phyloP scores from a whole-genome alignment of 1,140 invertebrate genomes.

The Drosophila oshimai region DNA sequence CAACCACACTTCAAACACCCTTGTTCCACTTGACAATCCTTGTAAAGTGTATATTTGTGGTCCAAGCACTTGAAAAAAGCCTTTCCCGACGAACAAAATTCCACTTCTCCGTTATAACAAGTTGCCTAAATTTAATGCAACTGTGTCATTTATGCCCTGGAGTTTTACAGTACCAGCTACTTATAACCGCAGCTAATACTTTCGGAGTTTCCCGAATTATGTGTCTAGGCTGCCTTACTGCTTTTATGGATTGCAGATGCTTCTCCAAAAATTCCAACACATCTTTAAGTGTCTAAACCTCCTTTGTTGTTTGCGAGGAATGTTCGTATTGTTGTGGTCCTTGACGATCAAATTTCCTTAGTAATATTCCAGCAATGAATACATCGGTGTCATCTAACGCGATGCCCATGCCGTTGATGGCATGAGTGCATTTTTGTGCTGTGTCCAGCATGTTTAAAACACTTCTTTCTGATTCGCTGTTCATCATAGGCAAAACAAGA shows the following conservation, averaged over 20 bases:
- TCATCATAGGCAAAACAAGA: not conserved
- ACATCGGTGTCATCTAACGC: not conserved
- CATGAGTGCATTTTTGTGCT: too few relatives aligned
- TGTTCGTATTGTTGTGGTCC: too few relatives aligned
- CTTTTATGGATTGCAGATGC: not conserved
- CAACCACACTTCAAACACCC: not conserved
- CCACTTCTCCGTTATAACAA: not conserved
- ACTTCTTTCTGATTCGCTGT: not conserved
- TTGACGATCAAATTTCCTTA: not conserved
- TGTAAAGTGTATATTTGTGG: too few relatives aligned
- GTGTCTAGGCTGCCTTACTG: not conserved
- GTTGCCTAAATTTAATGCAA: not conserved
- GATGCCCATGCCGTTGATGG: not conserved
- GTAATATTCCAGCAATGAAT: not conserved
- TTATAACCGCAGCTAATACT: not conserved
- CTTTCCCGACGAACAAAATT: not conserved
- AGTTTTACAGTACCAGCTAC: not conserved
- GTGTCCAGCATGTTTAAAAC: too few relatives aligned
- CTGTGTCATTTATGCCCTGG: not conserved
- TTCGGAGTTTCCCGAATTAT: too few relatives aligned
- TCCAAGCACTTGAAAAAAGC: too few relatives aligned
- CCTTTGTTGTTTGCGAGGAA: too few relatives aligned
- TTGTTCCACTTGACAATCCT: too few relatives aligned
- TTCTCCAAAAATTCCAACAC: not conserved
- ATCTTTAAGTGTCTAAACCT: too few relatives aligned